These are phyloP conservation scores for Papilio dardanus DNA, from an alignment of 1,140 invertebrate species.

Conservation along the genomic window DNA sequence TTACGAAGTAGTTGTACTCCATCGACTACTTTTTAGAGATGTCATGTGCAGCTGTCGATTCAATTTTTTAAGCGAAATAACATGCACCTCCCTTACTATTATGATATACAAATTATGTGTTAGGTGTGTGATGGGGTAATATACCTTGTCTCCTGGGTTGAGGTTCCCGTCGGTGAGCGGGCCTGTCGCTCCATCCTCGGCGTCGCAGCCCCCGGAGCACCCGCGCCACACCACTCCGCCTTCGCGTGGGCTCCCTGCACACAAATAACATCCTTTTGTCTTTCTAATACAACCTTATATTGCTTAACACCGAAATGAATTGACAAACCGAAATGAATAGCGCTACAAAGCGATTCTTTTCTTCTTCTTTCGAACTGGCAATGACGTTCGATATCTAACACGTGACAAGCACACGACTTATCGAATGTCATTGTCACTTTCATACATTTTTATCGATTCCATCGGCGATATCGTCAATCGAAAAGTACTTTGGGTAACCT, in stretches of 20 bases:
- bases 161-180: slow-evolving; percentile 73
- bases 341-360: background rate
- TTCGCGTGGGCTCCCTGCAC: slow-evolving; percentile 76
- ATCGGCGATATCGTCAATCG: too few species aligned
- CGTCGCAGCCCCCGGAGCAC: slow-evolving; percentile 75
- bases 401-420: too few species aligned
- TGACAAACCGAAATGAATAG: background rate
- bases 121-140: background rate
- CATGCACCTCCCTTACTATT: background rate
- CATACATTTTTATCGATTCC: too few species aligned
- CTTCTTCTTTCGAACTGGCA: too few species aligned
- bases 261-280: slow-evolving; percentile 30
- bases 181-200: slow-evolving; percentile 77
- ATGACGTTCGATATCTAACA: too few species aligned
- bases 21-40: background rate
- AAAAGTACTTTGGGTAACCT: too few species aligned
- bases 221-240: slow-evolving; percentile 81
- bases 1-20: background rate
- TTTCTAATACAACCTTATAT: background rate
- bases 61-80: background rate
- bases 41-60: background rate
- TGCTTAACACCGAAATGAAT: background rate
- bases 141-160: slow-evolving; percentile 81
- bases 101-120: too few species aligned
- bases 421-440: too few species aligned